Evolutionary conservation across 37 sponge, comb jelly and placozoan species (phyloP).

Genomic region (Crambe crambe): DNA sequence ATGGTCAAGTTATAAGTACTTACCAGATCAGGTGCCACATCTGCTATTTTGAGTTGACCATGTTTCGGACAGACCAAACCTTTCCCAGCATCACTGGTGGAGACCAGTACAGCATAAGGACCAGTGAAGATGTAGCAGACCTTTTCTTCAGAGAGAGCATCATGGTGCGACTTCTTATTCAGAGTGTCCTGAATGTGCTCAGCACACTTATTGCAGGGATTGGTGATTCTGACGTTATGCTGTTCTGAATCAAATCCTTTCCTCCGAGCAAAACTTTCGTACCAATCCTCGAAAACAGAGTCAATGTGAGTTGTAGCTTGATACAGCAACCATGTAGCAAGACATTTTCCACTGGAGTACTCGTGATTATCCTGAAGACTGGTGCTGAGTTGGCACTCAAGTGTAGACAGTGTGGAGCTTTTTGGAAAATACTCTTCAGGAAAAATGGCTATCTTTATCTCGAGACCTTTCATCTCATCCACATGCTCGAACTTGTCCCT

Average conservation of each 20-base stretch:
- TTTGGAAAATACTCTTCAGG: slow-evolving; percentile 31
- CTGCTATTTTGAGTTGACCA: slow-evolving; percentile 34
- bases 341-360: slow-evolving; percentile 5
- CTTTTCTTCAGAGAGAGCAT: background rate
- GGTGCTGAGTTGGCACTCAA: background rate
- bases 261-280: slow-evolving; percentile 64
- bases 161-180: background rate
- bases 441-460: slow-evolving; percentile 58
- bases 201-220: slow-evolving; percentile 48
- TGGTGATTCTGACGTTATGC: slow-evolving; percentile 6
- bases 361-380: background rate
- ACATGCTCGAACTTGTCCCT: background rate
- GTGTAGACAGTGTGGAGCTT: background rate
- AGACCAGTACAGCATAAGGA: slow-evolving; percentile 10
- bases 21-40: slow-evolving; percentile 82
- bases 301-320: slow-evolving; percentile 58
- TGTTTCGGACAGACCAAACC: slow-evolving; percentile 55
- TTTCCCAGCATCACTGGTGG: background rate
- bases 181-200: background rate
- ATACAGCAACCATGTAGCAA: slow-evolving; percentile 79
- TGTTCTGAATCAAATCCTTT: slow-evolving; percentile 17
- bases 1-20: too few relatives aligned
- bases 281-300: slow-evolving; percentile 91
- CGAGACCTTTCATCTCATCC: slow-evolving; percentile 25
- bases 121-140: slow-evolving; percentile 21